phyloP scores from a whole-genome alignment of 2,888 invertebrate species.

The Acronicta aceris region DNA sequence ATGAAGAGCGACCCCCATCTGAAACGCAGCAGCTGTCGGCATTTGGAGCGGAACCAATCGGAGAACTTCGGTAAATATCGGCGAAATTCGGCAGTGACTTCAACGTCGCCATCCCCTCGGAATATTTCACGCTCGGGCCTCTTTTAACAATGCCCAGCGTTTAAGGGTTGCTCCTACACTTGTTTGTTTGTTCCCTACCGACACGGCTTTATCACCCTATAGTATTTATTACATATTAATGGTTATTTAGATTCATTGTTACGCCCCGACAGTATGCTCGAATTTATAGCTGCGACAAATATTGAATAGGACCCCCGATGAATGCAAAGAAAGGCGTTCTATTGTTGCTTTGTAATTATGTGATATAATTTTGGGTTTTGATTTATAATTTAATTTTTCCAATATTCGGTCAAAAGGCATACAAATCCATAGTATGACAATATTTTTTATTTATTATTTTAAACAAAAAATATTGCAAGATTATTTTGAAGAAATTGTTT shows the following conservation, averaged over 20 bases:
- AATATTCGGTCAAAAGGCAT: slow-evolving; percentile 38
- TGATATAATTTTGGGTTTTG: slow-evolving; percentile 67
- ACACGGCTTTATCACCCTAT: slow-evolving; percentile 85
- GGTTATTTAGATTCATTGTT: slow-evolving; percentile 89
- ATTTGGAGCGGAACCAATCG: slow-evolving; percentile 87
- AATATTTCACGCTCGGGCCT: slow-evolving; percentile 74
- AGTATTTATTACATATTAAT: slow-evolving; percentile 90
- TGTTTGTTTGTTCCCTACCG: slow-evolving; percentile 87
- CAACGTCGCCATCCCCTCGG: slow-evolving; percentile 61
- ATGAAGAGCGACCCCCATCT: slow-evolving; percentile 87
- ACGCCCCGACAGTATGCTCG: slow-evolving; percentile 86
- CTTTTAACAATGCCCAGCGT: slow-evolving; percentile 74
- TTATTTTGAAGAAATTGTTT: too few species aligned
- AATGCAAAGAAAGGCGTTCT: slow-evolving; percentile 73
- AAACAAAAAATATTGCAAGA: not conserved
- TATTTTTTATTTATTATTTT: not conserved
- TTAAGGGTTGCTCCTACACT: slow-evolving; percentile 85
- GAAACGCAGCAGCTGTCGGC: slow-evolving; percentile 87
- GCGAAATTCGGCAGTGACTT: slow-evolving; percentile 75
- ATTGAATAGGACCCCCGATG: slow-evolving; percentile 79
- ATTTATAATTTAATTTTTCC: slow-evolving; percentile 60
- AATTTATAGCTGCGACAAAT: slow-evolving; percentile 85
- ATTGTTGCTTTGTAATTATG: slow-evolving; percentile 76
- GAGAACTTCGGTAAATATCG: slow-evolving; percentile 62
- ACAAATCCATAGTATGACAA: slow-evolving; percentile 10